These are phyloP conservation scores for Sylvilagus bachmani DNA, from an alignment of 2,113 vertebrate genomes.

Conservation along the genomic window DNA sequence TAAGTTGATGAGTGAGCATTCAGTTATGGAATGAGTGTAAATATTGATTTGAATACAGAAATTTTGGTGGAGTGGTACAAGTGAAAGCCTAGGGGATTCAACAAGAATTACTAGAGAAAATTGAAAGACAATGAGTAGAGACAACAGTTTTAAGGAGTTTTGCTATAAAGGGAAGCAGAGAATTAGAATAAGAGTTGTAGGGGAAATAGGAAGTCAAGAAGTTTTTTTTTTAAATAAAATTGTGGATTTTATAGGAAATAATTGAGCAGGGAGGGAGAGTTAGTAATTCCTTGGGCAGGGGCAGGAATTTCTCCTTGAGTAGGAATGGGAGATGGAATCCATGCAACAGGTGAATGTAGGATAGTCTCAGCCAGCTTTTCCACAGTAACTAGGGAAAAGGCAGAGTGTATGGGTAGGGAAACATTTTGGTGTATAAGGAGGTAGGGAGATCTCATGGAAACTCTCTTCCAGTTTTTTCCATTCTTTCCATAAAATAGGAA, in stretches of 20 bases:
- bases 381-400: background rate
- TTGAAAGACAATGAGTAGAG: background rate
- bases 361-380: background rate
- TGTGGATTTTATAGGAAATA: background rate
- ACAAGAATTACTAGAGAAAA: background rate
- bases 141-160: background rate
- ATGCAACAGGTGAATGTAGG: background rate
- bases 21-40: background rate
- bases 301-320: background rate
- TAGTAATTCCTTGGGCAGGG: background rate
- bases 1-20: conserved; percentile 25
- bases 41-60: background rate
- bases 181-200: background rate
- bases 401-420: background rate
- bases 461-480: background rate
- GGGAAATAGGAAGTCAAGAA: background rate
- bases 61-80: background rate
- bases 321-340: background rate
- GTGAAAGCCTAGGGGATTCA: background rate
- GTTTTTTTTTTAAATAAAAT: background rate
- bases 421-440: background rate
- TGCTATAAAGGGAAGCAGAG: background rate
- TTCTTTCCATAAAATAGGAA: background rate
- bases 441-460: background rate
- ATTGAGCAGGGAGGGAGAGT: background rate